Base-by-base conservation (phyloP, 2,797 vertebrate genomes). In the Gambusia yucatana region DNA sequence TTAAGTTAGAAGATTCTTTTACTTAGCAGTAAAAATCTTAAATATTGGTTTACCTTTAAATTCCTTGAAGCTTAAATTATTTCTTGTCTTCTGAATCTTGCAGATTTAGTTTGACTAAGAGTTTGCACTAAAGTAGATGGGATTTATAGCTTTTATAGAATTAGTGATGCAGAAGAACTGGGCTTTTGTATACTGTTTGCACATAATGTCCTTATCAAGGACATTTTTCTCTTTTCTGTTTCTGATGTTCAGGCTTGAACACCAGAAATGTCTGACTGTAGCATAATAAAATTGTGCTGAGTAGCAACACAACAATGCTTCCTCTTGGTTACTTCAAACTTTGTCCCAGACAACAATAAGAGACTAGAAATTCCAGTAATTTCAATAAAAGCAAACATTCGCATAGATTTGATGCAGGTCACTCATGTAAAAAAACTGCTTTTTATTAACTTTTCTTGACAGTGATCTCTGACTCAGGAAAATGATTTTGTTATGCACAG, bases 401-500 rank as follows among this genome's bases (percentile, higher is more conserved):
- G 4, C 63, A 72, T 72, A 22, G 74, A 79, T 71, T 59, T 50
- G 39, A 72, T 2, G 0, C 8, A 63, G 78, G 48, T 71, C 46
- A 78, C 43, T 70, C 55, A 67, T n/a, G 30, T 14, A 63, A 63
- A 77, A 75, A 73, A 46, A 76, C 4, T 63, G 59, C 46, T 57
- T 25, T 70, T 39, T 63, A 70, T 80, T 77, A 77, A 55, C 17
- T 82, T 84, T 72, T 73, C 0, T 76, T 46, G 22, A 43, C 11
- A 44, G 22, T 5, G 41, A 41, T 82, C 76, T 80, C 39, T 65
- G 65, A 76, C 36, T 25, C 71, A 84, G 75, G 63, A 65, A 47
- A 41, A 59, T 17, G 2, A 74, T 88, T 85, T 81, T 47, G 52
- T 46, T 79, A 73, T 78, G 76, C 82, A 81, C 77, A 75, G 73